Conservation (phyloP, 1,140 invertebrate genomes). For the Aphelinus certus region DNA sequence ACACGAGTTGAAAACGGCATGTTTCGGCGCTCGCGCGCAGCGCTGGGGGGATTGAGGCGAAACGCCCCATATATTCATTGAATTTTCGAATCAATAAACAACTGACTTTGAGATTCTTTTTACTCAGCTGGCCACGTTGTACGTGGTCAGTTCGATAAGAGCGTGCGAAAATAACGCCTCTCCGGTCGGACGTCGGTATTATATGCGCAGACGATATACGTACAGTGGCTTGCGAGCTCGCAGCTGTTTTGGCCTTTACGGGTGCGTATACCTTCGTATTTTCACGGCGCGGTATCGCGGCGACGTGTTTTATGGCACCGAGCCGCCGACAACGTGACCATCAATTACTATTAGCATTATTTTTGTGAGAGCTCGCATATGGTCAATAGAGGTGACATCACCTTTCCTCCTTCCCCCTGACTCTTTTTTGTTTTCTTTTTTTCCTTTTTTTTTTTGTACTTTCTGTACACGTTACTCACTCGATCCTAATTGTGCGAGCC, state of each 20-base stretch:
- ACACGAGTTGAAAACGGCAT: too few species aligned
- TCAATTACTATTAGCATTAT: constrained; percentile 39
- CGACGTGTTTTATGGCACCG: constrained; percentile 18
- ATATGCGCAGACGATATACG: neutral
- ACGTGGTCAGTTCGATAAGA: constrained; percentile 27
- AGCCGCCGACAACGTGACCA: neutral
- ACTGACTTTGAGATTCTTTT: too few species aligned
- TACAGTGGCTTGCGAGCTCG: neutral
- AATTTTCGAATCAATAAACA: too few species aligned
- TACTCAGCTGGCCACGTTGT: neutral
- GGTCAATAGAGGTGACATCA: constrained; percentile 8
- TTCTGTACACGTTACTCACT: constrained; percentile 1
- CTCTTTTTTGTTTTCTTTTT: neutral
- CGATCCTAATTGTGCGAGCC: constrained; percentile 18
- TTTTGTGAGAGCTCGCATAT: constrained; percentile 33
- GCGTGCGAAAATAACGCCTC: constrained; percentile 21
- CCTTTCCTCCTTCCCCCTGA: neutral
- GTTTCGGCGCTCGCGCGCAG: too few species aligned
- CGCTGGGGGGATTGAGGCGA: too few species aligned
- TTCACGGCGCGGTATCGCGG: constrained; percentile 1
- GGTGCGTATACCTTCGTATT: constrained; percentile 11
- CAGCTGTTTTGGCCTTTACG: constrained; percentile 4
- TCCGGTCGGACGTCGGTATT: constrained; percentile 4
- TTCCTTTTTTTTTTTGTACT: constrained; percentile 1
- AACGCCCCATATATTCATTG: too few species aligned